Conservation (phyloP, 2,888 invertebrate genomes). For the Diabrotica balteata region DNA sequence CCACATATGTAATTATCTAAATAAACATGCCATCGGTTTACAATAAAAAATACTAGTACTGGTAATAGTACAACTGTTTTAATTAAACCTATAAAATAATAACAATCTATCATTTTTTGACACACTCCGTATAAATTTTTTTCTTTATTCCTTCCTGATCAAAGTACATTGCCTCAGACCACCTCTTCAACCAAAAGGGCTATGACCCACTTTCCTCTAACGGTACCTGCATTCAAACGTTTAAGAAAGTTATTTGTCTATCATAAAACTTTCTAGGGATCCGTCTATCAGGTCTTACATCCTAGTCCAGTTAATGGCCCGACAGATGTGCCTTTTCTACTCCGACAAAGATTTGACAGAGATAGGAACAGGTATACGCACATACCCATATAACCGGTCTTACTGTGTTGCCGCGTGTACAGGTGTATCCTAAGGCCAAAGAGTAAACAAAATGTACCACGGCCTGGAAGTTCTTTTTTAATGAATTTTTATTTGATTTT, state of each 20-base stretch:
- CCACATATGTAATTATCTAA: too few species aligned
- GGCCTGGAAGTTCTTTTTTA: too few species aligned
- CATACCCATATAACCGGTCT: constrained; percentile 18
- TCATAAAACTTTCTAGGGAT: constrained; percentile 25
- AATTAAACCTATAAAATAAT: too few species aligned
- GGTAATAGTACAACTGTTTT: too few species aligned
- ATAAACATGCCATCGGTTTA: too few species aligned
- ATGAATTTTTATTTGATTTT: too few species aligned
- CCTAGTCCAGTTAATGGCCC: constrained; percentile 19
- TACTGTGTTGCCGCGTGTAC: constrained; percentile 12
- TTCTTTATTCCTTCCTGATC: constrained; percentile 3
- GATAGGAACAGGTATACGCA: constrained; percentile 20
- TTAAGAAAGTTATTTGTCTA: constrained; percentile 24
- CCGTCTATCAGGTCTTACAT: neutral
- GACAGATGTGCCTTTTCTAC: constrained; percentile 19
- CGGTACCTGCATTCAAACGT: constrained; percentile 24
- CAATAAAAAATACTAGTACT: too few species aligned
- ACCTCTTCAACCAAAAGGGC: constrained; percentile 20
- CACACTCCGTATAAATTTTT: neutral
- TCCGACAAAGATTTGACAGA: constrained; percentile 11
- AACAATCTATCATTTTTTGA: too few species aligned
- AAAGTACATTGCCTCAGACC: constrained; percentile 5
- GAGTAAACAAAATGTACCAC: too few species aligned
- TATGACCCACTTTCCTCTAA: constrained; percentile 31
- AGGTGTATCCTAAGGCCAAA: too few species aligned